phyloP scores from a whole-genome alignment of 2,113 vertebrate species.

The Gallinago media region DNA sequence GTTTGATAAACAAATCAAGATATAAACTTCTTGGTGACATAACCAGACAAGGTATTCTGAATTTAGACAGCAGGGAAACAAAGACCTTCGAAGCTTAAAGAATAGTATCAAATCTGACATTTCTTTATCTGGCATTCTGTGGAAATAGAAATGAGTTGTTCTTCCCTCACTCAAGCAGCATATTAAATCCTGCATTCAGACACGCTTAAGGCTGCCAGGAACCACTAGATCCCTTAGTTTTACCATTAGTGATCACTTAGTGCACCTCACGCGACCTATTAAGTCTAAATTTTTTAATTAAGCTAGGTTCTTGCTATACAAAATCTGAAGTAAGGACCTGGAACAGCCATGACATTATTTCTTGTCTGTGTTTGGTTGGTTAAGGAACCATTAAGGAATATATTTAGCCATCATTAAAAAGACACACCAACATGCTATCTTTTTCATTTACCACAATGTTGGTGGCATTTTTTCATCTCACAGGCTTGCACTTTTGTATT shows the following conservation, averaged over 20 bases:
- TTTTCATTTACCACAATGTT: neutral
- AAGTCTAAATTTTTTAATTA: neutral
- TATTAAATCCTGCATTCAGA: neutral
- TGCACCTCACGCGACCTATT: neutral
- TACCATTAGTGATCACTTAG: neutral
- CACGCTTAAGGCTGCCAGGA: neutral
- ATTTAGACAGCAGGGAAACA: neutral
- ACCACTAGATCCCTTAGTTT: neutral
- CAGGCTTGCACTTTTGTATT: neutral
- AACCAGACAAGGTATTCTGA: neutral
- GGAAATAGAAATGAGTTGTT: neutral
- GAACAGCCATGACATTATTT: neutral
- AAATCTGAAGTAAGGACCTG: neutral
- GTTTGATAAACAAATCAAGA: neutral
- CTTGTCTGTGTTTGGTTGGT: neutral
- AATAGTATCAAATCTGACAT: neutral
- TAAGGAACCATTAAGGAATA: neutral
- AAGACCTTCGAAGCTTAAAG: neutral
- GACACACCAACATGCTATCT: neutral
- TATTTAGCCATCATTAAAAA: neutral
- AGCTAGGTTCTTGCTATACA: neutral
- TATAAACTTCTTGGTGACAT: neutral
- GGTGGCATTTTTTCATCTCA: neutral
- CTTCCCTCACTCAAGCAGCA: neutral
- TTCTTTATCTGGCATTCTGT: neutral